Evolutionary conservation across 1,140 invertebrate genomes (phyloP).

Genomic region (Trypoxylus dichotomus): DNA sequence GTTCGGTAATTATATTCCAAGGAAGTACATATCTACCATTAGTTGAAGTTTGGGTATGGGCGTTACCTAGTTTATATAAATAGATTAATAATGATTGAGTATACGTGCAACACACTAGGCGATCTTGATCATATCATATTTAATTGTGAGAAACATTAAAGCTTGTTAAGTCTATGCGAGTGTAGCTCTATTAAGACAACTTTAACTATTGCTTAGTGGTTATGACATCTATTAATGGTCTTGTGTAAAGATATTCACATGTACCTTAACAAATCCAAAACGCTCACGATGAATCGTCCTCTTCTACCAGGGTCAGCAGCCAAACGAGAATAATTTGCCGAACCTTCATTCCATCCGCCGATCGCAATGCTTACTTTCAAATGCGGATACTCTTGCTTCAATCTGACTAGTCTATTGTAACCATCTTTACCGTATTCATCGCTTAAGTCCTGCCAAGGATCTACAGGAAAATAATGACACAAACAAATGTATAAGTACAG

Average conservation of each 20-base stretch:
- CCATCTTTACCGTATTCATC: conserved; percentile 74
- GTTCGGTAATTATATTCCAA: too few relatives aligned
- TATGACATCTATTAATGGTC: not conserved
- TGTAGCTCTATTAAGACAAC: too few relatives aligned
- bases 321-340: conserved; percentile 76
- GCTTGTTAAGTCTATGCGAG: too few relatives aligned
- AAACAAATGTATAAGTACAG: too few relatives aligned
- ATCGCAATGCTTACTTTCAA: conserved; percentile 79
- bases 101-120: too few relatives aligned
- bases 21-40: too few relatives aligned
- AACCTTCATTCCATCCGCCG: conserved; percentile 89
- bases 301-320: conserved; percentile 62
- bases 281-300: conserved; percentile 65
- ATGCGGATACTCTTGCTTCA: conserved; percentile 71
- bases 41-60: too few relatives aligned
- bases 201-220: too few relatives aligned
- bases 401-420: conserved; percentile 66
- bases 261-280: conserved; percentile 62
- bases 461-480: conserved; percentile 50
- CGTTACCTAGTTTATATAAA: too few relatives aligned
- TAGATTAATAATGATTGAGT: too few relatives aligned
- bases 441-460: conserved; percentile 75
- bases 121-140: too few relatives aligned
- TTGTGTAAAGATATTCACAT: not conserved
- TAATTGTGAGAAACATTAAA: too few relatives aligned